Evolutionary conservation across 2,113 vertebrate genomes (phyloP).

Genomic region (Zootoca vivipara): DNA sequence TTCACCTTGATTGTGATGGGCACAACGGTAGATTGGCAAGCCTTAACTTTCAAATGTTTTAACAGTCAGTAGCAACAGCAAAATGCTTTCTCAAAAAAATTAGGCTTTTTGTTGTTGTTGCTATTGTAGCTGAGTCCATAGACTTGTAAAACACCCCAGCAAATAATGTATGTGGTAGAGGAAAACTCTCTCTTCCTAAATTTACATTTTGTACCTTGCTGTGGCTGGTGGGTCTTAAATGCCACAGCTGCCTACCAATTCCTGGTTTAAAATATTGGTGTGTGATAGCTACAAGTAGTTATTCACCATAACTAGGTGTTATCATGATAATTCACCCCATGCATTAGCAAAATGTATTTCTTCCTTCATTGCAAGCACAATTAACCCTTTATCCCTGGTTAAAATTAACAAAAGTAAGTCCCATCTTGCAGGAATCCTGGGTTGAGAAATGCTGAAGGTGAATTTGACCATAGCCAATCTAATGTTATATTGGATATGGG

Average conservation of each 20-base stretch:
- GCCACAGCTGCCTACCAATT: not conserved
- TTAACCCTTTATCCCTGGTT: not conserved
- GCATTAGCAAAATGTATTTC: too few species aligned
- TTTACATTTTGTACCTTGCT: not conserved
- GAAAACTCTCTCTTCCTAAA: not conserved
- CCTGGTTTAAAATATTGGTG: not conserved
- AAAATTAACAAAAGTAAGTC: not conserved
- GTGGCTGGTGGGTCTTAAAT: not conserved
- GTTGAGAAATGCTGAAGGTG: not conserved
- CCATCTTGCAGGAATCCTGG: not conserved
- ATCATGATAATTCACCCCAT: too few species aligned
- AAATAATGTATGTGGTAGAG: too few species aligned
- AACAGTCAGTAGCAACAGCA: not conserved
- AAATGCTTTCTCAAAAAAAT: not conserved
- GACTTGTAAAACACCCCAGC: too few species aligned
- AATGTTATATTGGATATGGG: not conserved
- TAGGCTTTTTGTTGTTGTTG: too few species aligned
- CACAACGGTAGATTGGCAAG: not conserved
- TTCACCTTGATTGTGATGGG: not conserved
- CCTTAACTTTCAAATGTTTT: not conserved
- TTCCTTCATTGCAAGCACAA: too few species aligned
- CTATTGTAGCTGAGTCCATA: too few species aligned
- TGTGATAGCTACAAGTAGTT: too few species aligned
- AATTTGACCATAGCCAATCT: not conserved
- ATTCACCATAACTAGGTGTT: too few species aligned